These are phyloP conservation scores for Nerophis lumbriciformis DNA, from an alignment of 2,113 vertebrate genomes.

Conservation along the genomic window DNA sequence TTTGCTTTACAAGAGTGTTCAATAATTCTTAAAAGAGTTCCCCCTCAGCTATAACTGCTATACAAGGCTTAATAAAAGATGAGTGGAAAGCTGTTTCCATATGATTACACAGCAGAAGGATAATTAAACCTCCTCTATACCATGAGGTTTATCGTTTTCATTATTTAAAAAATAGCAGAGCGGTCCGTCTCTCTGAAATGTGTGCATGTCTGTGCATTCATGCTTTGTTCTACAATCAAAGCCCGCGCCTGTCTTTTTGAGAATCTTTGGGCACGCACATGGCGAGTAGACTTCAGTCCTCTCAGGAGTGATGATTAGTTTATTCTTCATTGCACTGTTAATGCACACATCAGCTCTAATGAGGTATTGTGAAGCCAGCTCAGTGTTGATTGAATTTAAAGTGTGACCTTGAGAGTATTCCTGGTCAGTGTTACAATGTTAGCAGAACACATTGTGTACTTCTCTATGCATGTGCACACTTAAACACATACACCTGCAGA, in stretches of 20 bases:
- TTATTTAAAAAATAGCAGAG: constrained; percentile 58
- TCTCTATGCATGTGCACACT: constrained; percentile 18
- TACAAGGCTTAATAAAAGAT: constrained; percentile 60
- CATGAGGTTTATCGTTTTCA: constrained; percentile 56
- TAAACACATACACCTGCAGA: background rate
- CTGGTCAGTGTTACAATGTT: constrained; percentile 41
- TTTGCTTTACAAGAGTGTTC: constrained; percentile 40
- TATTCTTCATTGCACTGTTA: constrained; percentile 44
- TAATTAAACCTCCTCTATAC: constrained; percentile 67
- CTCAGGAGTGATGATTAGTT: constrained; percentile 50
- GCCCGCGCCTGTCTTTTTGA: background rate
- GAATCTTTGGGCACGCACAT: background rate
- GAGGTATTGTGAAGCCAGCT: constrained; percentile 46
- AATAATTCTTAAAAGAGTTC: constrained; percentile 59
- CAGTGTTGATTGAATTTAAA: constrained; percentile 23
- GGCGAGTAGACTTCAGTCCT: constrained; percentile 20
- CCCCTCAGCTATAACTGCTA: constrained; percentile 54
- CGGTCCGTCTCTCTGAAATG: constrained; percentile 27
- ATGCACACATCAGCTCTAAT: constrained; percentile 50
- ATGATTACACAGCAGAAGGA: constrained; percentile 58
- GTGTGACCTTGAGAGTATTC: constrained; percentile 35
- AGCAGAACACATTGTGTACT: constrained; percentile 25
- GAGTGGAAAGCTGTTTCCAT: constrained; percentile 58
- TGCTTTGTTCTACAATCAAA: constrained; percentile 18
- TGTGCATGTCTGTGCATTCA: constrained; percentile 13